A percentile compares a stretch with the other conserved stretches of the same genome.
phyloP scores from a whole-genome alignment of 2,113 vertebrate species.

The Chaenogobius annularis region DNA sequence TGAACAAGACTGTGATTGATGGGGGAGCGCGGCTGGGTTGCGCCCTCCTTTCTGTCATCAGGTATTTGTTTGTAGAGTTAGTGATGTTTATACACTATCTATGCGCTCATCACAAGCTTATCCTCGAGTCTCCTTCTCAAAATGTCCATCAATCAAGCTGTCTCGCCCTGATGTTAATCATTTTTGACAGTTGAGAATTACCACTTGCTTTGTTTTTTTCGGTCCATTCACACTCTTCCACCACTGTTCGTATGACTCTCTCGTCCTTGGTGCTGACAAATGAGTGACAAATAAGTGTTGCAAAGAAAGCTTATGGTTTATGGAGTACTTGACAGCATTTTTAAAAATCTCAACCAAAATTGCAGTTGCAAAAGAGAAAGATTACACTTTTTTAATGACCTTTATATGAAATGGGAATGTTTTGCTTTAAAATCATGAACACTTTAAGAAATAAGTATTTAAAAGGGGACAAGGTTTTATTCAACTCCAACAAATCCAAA shows the following conservation, averaged over 20 bases:
- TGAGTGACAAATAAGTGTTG: conserved; percentile 39
- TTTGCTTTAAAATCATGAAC: not conserved
- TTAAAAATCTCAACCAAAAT: not conserved
- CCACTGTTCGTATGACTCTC: conserved; percentile 43
- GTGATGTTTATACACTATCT: not conserved
- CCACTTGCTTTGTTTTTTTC: conserved; percentile 27
- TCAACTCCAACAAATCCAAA: too few relatives aligned
- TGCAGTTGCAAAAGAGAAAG: not conserved
- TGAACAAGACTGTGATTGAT: conserved; percentile 63
- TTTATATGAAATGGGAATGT: not conserved
- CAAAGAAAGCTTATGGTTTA: conserved; percentile 31
- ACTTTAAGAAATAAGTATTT: too few relatives aligned
- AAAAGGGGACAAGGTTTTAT: too few relatives aligned
- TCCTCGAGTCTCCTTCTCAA: conserved; percentile 17
- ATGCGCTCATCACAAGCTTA: conserved; percentile 7
- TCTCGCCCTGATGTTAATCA: conserved; percentile 50
- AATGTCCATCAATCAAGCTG: conserved; percentile 56
- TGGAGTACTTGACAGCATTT: not conserved
- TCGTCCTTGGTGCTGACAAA: conserved; percentile 38
- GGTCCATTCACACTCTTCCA: conserved; percentile 45
- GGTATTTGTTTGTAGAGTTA: not conserved
- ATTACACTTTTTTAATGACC: not conserved
- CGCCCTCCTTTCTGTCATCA: conserved; percentile 48
- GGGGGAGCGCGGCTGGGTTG: conserved; percentile 41
- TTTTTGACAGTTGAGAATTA: conserved; percentile 54